These are phyloP conservation scores for Calyptommatus sinebrachiatus DNA, from an alignment of 2,113 vertebrate species.

Conservation along the genomic window DNA sequence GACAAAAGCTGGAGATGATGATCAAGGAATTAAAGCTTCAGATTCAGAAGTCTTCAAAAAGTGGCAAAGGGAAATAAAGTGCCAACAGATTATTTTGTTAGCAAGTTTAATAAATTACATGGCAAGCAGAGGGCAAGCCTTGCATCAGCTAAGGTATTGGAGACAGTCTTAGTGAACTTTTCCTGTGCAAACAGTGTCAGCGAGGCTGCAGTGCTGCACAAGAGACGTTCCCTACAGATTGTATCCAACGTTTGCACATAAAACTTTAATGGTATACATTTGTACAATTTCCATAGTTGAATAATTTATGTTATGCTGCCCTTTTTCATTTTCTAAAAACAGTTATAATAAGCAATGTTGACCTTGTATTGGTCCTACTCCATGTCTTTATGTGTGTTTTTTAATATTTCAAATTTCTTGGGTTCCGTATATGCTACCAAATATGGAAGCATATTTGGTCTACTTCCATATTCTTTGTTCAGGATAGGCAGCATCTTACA, in stretches of 20 bases:
- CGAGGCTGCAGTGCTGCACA: neutral
- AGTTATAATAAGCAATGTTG: constrained; percentile 34
- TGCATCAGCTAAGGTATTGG: constrained; percentile 19
- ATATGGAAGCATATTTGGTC: neutral
- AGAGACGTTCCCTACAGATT: constrained; percentile 14
- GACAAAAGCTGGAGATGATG: constrained; percentile 89
- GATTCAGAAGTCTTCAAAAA: constrained; percentile 81
- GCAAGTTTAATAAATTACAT: constrained; percentile 12
- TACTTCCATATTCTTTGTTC: constrained; percentile 45
- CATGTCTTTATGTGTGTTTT: constrained; percentile 58
- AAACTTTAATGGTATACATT: constrained; percentile 44
- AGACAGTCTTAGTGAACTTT: neutral
- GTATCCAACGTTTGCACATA: constrained; percentile 13
- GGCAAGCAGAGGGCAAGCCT: constrained; percentile 13
- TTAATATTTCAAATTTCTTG: constrained; percentile 47
- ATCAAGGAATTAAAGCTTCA: constrained; percentile 90
- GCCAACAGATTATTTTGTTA: neutral
- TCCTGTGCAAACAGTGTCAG: constrained; percentile 16
- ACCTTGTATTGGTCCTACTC: constrained; percentile 30
- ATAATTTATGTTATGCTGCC: constrained; percentile 70
- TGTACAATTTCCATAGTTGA: constrained; percentile 74
- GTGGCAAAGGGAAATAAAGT: constrained; percentile 69
- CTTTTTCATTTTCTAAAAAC: constrained; percentile 48
- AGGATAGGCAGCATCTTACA: constrained; percentile 46
- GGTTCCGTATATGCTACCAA: constrained; percentile 57